Evolutionary conservation across 2,113 vertebrate genomes (phyloP).

Genomic region (Macroglossus sobrinus): DNA sequence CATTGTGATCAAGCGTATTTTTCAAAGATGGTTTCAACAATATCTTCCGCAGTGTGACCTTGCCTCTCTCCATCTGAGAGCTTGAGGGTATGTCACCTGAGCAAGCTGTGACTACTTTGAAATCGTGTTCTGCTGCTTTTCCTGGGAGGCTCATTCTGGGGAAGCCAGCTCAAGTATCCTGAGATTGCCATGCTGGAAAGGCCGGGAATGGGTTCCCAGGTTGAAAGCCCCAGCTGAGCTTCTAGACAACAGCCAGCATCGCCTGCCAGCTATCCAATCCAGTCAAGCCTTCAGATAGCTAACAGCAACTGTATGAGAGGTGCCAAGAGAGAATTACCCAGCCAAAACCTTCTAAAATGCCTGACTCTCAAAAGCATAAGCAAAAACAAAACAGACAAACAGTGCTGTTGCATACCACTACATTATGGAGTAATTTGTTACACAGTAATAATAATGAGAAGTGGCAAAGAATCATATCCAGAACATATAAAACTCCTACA

Average conservation of each 20-base stretch:
- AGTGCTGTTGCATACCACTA: neutral
- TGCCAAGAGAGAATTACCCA: neutral
- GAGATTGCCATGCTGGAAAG: neutral
- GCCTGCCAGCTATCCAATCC: neutral
- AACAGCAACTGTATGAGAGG: neutral
- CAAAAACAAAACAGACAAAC: neutral
- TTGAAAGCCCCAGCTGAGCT: neutral
- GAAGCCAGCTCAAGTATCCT: neutral
- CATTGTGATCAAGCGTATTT: neutral
- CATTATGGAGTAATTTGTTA: neutral
- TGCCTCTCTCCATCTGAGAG: neutral
- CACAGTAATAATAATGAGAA: neutral
- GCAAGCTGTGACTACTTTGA: neutral
- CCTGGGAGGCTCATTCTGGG: neutral
- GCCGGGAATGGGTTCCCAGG: fast-evolving
- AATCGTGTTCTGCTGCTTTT: neutral
- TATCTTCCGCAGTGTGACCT: neutral
- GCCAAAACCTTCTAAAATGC: neutral
- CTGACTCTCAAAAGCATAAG: neutral
- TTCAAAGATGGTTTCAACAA: neutral
- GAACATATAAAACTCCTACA: neutral
- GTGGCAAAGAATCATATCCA: neutral
- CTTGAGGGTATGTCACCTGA: neutral
- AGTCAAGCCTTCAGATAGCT: neutral
- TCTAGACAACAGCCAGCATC: neutral